Evolutionary conservation across 2,797 vertebrate genomes (phyloP).

Genomic region (Cheirogaleus major): DNA sequence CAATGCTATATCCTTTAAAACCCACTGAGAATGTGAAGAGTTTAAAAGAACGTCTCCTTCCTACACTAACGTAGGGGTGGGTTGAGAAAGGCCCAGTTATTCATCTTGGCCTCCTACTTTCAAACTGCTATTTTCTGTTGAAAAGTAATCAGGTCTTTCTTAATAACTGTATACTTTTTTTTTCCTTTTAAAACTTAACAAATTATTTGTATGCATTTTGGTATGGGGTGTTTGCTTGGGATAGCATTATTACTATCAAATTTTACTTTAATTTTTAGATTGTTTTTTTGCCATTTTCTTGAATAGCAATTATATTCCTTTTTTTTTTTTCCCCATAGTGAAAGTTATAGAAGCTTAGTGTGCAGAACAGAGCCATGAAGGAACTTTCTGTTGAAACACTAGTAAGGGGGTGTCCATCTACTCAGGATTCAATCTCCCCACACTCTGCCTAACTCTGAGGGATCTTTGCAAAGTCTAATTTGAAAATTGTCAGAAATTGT

Average conservation of each 20-base stretch:
- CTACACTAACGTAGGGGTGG: neutral
- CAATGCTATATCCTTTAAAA: neutral
- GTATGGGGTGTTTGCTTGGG: neutral
- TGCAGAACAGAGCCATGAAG: neutral
- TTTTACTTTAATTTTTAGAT: neutral
- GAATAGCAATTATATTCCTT: neutral
- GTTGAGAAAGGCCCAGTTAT: neutral
- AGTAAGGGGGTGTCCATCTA: neutral
- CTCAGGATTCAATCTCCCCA: neutral
- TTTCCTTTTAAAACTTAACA: neutral
- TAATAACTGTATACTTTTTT: neutral
- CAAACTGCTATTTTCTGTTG: neutral
- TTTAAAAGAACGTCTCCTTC: neutral
- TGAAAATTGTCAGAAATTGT: neutral
- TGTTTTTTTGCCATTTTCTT: neutral
- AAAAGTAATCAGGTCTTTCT: neutral
- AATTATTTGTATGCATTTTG: neutral
- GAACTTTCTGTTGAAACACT: neutral
- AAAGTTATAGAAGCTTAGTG: neutral
- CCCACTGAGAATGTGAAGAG: neutral
- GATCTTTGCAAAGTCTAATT: neutral
- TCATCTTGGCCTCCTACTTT: neutral
- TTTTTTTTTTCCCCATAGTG: neutral
- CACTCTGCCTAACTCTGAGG: neutral
- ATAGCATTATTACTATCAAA: neutral